Conservation (phyloP, 2,797 vertebrate species). For the Nyctalus aviator region DNA sequence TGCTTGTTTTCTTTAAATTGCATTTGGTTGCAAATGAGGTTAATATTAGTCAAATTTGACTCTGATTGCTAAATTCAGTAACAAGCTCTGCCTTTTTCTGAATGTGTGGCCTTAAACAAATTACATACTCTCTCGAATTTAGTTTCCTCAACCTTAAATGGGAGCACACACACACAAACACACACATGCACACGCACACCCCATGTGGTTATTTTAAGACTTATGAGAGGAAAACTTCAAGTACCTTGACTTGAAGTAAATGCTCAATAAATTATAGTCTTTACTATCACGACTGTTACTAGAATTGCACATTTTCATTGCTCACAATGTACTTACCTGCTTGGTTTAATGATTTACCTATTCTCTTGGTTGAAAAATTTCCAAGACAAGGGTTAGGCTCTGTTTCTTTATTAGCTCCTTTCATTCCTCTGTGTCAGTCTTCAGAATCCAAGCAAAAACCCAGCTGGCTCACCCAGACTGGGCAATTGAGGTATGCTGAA, state of each 20-base stretch:
- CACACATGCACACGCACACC: background rate
- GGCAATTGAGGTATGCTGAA: background rate
- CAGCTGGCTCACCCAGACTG: background rate
- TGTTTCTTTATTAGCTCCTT: background rate
- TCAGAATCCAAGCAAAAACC: background rate
- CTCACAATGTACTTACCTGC: background rate
- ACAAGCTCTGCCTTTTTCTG: background rate
- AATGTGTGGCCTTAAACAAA: background rate
- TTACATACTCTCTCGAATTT: background rate
- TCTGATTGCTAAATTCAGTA: conserved; percentile 44
- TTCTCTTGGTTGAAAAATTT: background rate
- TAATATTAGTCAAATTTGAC: conserved; percentile 29
- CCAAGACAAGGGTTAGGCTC: background rate
- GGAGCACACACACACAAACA: background rate
- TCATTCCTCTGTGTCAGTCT: background rate
- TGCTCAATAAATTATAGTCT: background rate
- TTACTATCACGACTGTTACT: background rate
- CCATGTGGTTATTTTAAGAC: background rate
- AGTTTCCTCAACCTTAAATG: conserved; percentile 3
- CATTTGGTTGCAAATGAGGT: conserved; percentile 5
- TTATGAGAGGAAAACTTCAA: background rate
- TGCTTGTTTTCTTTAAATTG: background rate
- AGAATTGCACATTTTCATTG: background rate
- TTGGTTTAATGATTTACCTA: background rate
- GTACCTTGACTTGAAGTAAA: background rate